phyloP scores from a whole-genome alignment of 2,113 vertebrate genomes.

The Chiloscyllium plagiosum region DNA sequence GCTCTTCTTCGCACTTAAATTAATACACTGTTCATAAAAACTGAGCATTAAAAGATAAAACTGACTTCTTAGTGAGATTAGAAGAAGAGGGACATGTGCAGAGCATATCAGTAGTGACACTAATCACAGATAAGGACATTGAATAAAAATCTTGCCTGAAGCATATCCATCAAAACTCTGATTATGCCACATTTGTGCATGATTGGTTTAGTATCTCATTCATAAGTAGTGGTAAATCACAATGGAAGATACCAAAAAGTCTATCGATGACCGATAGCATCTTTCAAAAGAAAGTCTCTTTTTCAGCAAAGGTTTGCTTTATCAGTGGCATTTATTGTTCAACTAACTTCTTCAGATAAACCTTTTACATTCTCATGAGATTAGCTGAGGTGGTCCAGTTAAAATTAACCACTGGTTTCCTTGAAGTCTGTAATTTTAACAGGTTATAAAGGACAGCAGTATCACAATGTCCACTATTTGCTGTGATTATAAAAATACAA shows the following conservation, averaged over 20 bases:
- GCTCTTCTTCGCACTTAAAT: not conserved
- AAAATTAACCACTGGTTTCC: not conserved
- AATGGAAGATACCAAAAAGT: not conserved
- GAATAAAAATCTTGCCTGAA: not conserved
- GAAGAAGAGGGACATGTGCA: not conserved
- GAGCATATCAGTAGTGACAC: not conserved
- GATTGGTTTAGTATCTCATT: not conserved
- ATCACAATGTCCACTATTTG: not conserved
- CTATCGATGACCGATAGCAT: not conserved
- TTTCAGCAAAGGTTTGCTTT: not conserved
- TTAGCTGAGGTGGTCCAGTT: not conserved
- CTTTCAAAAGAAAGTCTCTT: not conserved
- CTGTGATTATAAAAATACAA: not conserved
- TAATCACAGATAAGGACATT: not conserved
- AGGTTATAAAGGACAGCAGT: not conserved
- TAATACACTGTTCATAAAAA: not conserved
- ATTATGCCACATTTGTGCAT: not conserved
- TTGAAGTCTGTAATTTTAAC: not conserved
- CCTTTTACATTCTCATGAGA: not conserved
- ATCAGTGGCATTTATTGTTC: not conserved
- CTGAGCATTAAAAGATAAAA: not conserved
- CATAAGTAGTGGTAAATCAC: not conserved
- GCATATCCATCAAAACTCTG: not conserved
- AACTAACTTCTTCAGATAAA: not conserved
- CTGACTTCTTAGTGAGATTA: not conserved